Evolutionary conservation across 2,113 vertebrate genomes (phyloP), one percentile per base, ranked within the genome.

Genomic region (Trochalopteron elliotii): DNA sequence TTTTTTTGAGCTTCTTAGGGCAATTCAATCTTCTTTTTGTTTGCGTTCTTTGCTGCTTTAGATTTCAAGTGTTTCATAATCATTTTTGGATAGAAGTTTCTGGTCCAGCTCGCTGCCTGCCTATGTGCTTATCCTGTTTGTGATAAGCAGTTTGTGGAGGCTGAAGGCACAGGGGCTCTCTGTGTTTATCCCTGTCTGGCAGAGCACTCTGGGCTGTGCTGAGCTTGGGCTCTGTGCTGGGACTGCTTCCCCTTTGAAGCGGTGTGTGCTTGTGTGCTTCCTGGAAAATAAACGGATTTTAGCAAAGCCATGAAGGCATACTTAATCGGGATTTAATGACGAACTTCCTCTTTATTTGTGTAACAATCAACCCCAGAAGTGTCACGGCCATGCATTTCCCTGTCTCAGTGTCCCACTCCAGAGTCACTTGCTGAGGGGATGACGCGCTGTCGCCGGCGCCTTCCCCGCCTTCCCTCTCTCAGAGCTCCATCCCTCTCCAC

Each of bases 391-490:
- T 83, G 90, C 60, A 33, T 93, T 77, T 95, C 71, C 85, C 44
- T 78, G n/a, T 44, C 83, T 86, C 5, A 1, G 39, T 23, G 87
- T 74, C 4, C 3, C 83, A 65, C 11, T 61, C 55, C 60, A 15
- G 56, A 4, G 52, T 60, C 39, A 5, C 79, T 37, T 37, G 55
- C 39, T 13, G 4, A 88, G 70, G 80, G 63, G 68, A 33, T 0
- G 19, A 25, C 2, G 47, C 28, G 81, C 49, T 64, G 53, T 87
- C 10, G 11, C 24, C n/a, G 31, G 40, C 0, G 4, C 61, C 37
- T 56, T 82, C 55, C 37, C 50, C 0, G 0, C 0, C 0, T 53
- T 47, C 63, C 4, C 4, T 67, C 52, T 65, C 64, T 13, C 45
- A 20, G 70, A 91, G 70, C 93, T 95, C 37, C 64, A 5, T 83